Evolutionary conservation across 2,797 vertebrate species (phyloP).

Genomic region (Parauchenoglanis punctatus): DNA sequence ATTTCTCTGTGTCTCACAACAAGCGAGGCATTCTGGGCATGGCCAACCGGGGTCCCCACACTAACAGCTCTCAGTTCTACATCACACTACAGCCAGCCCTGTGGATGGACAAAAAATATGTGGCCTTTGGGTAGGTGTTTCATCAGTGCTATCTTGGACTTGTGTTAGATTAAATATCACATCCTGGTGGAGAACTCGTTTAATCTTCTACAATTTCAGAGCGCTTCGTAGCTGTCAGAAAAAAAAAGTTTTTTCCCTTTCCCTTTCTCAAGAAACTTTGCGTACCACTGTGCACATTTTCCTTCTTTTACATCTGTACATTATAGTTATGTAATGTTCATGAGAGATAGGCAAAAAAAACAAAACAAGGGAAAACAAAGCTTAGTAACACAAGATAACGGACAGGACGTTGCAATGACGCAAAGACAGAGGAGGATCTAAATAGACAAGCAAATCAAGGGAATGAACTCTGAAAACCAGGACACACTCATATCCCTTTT

Average conservation of each 20-base stretch:
- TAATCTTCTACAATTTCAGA: background rate
- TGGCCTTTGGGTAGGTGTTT: constrained; percentile 88
- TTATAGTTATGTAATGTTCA: background rate
- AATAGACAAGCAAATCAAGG: background rate
- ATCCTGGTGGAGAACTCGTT: background rate
- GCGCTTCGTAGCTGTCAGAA: background rate
- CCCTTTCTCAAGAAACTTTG: background rate
- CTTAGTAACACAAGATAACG: background rate
- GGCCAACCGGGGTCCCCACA: constrained; percentile 86
- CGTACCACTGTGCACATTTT: background rate
- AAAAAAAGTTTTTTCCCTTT: background rate
- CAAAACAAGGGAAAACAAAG: background rate
- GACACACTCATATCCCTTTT: background rate
- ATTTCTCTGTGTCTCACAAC: constrained; percentile 80
- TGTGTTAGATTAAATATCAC: background rate
- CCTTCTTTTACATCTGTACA: background rate
- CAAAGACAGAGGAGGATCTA: background rate
- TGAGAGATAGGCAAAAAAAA: too few relatives aligned
- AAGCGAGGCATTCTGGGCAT: constrained; percentile 84
- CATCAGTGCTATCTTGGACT: background rate
- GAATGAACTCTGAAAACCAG: background rate
- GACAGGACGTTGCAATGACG: background rate
- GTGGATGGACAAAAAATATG: constrained; percentile 85
- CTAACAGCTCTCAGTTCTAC: constrained; percentile 88
- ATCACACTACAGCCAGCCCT: constrained; percentile 82